Evolutionary conservation across 2,888 invertebrate species (phyloP), one percentile per base, ranked within the genome.

Genomic region (Brachyptera putata): DNA sequence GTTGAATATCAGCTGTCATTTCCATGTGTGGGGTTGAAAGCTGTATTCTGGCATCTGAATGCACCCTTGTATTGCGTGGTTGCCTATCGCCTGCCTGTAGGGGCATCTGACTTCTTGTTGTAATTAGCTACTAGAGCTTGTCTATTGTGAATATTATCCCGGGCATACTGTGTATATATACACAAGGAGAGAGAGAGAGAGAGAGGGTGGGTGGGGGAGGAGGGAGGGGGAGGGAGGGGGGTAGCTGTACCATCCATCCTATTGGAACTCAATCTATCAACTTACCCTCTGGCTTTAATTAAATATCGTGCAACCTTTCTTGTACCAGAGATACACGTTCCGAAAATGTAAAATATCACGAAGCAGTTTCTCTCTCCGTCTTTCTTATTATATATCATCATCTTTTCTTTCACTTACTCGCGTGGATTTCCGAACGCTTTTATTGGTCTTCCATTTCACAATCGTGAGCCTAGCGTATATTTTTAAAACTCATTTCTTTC

Each of bases 271-370:
- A 59, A 63, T 63, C 63, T 61, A 63, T 63, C 61, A 61, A 58
- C 49, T 57, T 41, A 56, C 58, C 62, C 63, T 60, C 50, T 39
- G 58, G 61, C 56, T 63, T 63, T 63, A 63, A 63, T 63, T 63
- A 63, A 63, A 63, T 53, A 53, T 53, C 53, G 53, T 16, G 36
- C 53, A 53, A 53, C 53, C 53, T 53, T 53, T 53, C 53, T 53
- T 53, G 21, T 36, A 34, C 36, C 36, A 53, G 34, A 53, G 34
- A 53, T 53, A 53, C 53, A 53, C 53, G 53, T 53, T 53, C 36
- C 34, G 53, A 73, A 72, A 71, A 69, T 67, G 68, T 69, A 68
- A 71, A 72, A 71, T 70, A 73, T 71, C 70, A 72, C 71, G 69
- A 69, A 69, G 68, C 69, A 69, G 57, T 60, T 61, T 58, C 58